A percentile compares a stretch with the other conserved stretches of the same genome.
Conservation (phyloP, 2,888 invertebrate genomes). For the Hirudinaria manillensis region DNA sequence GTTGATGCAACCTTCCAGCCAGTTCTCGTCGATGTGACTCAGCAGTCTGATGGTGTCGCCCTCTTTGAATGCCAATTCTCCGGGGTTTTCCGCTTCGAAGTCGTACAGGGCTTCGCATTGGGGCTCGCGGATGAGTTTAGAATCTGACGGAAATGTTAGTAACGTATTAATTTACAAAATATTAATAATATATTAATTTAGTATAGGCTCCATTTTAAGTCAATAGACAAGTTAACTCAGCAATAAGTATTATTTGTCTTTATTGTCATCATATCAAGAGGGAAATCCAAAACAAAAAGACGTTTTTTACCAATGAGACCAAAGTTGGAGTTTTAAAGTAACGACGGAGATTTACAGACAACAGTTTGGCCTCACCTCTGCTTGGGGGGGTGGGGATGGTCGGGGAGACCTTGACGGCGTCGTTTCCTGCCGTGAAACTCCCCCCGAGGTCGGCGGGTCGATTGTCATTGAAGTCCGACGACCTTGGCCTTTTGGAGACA, state of each 20-base stretch:
- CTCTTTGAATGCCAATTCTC: conserved; percentile 95
- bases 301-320: too few relatives aligned
- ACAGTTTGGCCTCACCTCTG: conserved; percentile 16
- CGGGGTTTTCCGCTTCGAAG: conserved; percentile 96
- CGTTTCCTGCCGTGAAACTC: neutral
- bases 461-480: neutral
- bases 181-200: too few relatives aligned
- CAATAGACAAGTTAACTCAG: too few relatives aligned
- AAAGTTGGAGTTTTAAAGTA: too few relatives aligned
- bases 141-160: neutral
- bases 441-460: neutral
- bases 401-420: neutral
- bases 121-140: conserved; percentile 31
- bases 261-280: too few relatives aligned
- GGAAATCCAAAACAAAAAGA: too few relatives aligned
- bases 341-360: too few relatives aligned
- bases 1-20: conserved; percentile 80
- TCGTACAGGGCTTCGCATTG: conserved; percentile 80
- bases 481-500: conserved; percentile 42
- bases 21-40: conserved; percentile 94
- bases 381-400: neutral
- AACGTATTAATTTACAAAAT: too few relatives aligned
- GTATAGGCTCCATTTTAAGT: too few relatives aligned
- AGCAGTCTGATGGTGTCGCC: conserved; percentile 86
- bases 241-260: too few relatives aligned